phyloP scores from a whole-genome alignment of 2,888 invertebrate species.

The Acrobasis suavella region DNA sequence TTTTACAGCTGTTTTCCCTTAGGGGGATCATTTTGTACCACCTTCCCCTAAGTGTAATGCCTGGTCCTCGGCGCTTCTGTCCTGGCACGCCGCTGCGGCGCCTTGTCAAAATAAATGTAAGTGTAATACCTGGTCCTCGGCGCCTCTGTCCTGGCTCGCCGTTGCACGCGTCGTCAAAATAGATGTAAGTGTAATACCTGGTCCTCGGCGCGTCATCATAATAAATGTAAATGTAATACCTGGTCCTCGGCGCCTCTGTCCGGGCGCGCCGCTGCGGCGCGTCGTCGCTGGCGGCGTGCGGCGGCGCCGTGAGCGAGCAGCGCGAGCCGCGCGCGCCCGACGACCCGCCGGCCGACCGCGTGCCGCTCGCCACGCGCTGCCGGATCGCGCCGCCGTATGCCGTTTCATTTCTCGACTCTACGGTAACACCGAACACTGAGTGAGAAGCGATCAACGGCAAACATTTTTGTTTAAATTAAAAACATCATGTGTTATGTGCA shows the following conservation, averaged over 20 bases:
- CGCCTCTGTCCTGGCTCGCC: conserved; percentile 35
- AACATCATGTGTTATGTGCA: no score
- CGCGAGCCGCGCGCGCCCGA: conserved; percentile 52
- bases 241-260: conserved; percentile 40
- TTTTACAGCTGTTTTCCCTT: no score
- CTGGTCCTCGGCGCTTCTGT: no score
- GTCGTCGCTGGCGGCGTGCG: conserved; percentile 35
- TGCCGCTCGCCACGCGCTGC: conserved; percentile 61
- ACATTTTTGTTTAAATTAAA: no score
- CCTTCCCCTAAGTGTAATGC: no score
- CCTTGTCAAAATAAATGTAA: no score
- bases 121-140: conserved; percentile 46
- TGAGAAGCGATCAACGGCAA: not conserved
- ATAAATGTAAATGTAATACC: conserved; percentile 37
- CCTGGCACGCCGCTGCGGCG: no score
- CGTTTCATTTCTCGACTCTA: conserved; percentile 22
- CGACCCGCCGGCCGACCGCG: conserved; percentile 40
- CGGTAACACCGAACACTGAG: not conserved
- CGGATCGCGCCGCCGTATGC: conserved; percentile 46
- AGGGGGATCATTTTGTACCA: no score
- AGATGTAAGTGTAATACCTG: no score
- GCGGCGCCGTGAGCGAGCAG: conserved; percentile 48
- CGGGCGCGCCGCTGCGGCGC: conserved; percentile 30
- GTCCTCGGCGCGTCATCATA: no score
- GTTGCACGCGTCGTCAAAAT: conserved; percentile 31